Evolutionary conservation across 2,113 vertebrate species (phyloP), one percentile per base, ranked within the genome.

Genomic region (Entelurus aequoreus): DNA sequence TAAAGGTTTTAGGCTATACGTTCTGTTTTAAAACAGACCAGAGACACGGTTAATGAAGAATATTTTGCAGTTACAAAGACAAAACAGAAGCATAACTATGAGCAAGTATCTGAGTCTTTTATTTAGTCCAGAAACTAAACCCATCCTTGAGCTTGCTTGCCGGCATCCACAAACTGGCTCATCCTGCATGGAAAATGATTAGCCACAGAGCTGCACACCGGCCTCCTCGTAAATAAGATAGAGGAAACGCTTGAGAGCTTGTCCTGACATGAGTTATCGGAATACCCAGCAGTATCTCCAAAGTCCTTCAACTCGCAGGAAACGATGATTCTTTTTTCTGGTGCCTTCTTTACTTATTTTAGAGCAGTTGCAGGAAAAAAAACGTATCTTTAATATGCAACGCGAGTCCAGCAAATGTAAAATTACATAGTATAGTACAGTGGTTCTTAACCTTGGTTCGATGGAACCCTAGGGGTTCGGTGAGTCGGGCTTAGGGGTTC

Each of bases 111-210:
- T 15, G 35, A 14, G 28, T 13, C 12, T 15, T 35, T 37, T 19
- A 19, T 50, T 37, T 36, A 36, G 51, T 37, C 36, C 37, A 8
- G 62, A 12, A 75, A 58, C 49, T 52, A 9, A 68, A 16, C 35
- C 53, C 56, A 16, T n/a, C 35, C 47, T 28, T 13, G 3, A 14
- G 12, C 51, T 14, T 54, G 13, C 10, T 60, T 36, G 13, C 56
- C 46, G 48, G 42, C 65, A 66, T 82, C 70, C 66, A 62, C 40
- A 77, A 51, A 57, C 68, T 72, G 51, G 44, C 63, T 81, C 69
- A 74, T 80, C 77, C 72, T 48, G 82, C 75, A 90, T 89, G 89
- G 86, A 87, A 88, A 92, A 88, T 77, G 81, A 90, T 90, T 85
- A 89, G 74, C 82, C 50, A 50, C 28, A 75, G 82, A 83, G 84